These are phyloP conservation scores for Pristionchus exspectatus DNA, from an alignment of 2,888 invertebrate genomes.

Conservation along the genomic window DNA sequence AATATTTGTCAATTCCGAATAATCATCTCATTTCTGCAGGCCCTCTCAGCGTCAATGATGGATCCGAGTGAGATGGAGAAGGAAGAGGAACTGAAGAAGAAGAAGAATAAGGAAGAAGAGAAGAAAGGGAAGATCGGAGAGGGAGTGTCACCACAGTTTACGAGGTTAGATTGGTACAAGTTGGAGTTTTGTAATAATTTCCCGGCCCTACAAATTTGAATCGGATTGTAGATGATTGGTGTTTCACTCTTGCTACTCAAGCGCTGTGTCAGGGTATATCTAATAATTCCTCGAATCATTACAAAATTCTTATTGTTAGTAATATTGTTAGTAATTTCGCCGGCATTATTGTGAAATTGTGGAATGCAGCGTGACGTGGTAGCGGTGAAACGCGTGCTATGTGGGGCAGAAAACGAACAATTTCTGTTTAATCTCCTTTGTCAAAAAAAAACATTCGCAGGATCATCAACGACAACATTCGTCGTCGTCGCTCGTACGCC, in stretches of 20 bases:
- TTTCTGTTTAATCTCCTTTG: no score
- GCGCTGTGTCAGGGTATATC: not conserved
- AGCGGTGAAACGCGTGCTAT: no score
- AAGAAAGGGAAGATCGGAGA: not conserved
- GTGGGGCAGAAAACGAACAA: no score
- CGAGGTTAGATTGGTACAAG: no score
- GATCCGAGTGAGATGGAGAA: slow-evolving; percentile 17
- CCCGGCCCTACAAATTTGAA: not conserved
- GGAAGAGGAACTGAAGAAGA: slow-evolving; percentile 5
- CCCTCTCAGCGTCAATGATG: slow-evolving; percentile 44
- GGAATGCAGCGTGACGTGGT: no score
- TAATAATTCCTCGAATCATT: not conserved
- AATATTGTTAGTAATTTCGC: no score
- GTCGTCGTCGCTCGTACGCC: slow-evolving; percentile 64
- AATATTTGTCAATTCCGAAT: no score
- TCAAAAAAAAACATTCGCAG: no score
- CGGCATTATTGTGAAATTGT: not conserved
- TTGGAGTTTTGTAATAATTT: not conserved
- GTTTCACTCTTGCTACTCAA: not conserved
- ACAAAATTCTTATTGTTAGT: not conserved
- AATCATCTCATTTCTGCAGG: not conserved
- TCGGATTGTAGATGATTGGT: not conserved
- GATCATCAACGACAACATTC: slow-evolving; percentile 53
- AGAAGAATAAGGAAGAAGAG: not conserved
- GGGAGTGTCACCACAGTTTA: slow-evolving; percentile 25